Base-by-base conservation (phyloP, 2,797 vertebrate species). In the Falco concolor region DNA sequence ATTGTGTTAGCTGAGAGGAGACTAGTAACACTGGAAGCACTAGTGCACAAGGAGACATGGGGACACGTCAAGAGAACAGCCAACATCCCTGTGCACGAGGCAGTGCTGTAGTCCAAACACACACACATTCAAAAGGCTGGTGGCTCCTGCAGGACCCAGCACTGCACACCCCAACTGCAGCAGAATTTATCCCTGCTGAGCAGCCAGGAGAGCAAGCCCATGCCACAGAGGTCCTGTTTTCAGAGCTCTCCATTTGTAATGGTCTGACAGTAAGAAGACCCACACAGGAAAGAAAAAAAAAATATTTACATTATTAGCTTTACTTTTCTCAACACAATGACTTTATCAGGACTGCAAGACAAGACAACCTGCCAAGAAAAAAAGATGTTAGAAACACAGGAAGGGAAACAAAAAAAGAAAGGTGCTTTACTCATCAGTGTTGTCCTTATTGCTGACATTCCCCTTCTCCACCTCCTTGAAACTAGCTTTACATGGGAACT, bases 371-470 rank as follows among this genome's bases (percentile, higher is more conserved):
- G 52, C 18, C 5, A 28, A 45, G 28, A 22, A 44, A 49, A 54
- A 54, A 34, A 6, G 3, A 4, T 1, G 12, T 63, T 22, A 72
- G 72, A 81, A 88, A 60, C 10, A 42, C 2, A 1, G 0, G 2
- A 63, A 50, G 15, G 30, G 27, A 8, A 27, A 19, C 44, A 68
- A 57, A 42, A 90, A 69, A 7, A 63, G 20, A 83, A 42, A n/a
- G 54, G 13, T 0, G 0, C 7, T 49, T 22, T 11, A 2, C 38
- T 54, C 50, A 25, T 69, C 1, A 4, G 5, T 12, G 14, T 19
- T 18, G 27, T 5, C 92, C 45, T 80, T 27, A 45, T 3, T 53
- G 32, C n/a, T 93, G 54, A 18, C 10, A 4, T 38, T 63, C 15
- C 11, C 44, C 21, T 60, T 70, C 13, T 49, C 10, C 25, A 60